Evolutionary conservation across 2,797 vertebrate species (phyloP), one percentile per base, ranked within the genome.

Genomic region (Sebastes goodei): DNA sequence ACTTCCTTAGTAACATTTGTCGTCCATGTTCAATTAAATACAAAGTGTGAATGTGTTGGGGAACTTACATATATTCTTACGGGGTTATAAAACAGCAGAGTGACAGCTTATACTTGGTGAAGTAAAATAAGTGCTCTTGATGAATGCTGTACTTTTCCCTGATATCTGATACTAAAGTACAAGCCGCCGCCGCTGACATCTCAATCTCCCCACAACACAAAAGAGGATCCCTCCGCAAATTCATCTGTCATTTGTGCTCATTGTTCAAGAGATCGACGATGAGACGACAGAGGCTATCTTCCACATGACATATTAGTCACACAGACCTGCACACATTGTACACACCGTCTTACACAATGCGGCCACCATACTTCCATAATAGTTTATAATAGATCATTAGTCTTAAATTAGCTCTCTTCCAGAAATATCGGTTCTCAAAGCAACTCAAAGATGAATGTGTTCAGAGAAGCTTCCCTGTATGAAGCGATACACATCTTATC

Each of bases 291-390:
- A 65, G 30, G 65, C 75, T 1, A 15, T 71, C 32, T 25, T 57
- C 21, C 60, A 42, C 21, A 29, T 73, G 80, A 69, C 80, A 76
- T 60, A 80, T 86, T 81, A 90, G 74, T 92, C 86, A 93, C 84
- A 76, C 9, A 30, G 76, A 82, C 53, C 27, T 27, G 71, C 65
- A 83, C 76, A 55, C 57, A 32, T 30, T 57, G 49, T 21, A 55
- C 69, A 73, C 60, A 30, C 29, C 14, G 5, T 20, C 38, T 81
- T 78, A 86, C 70, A 83, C 86, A 79, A 86, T 57, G 62, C 69
- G 67, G 38, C 71, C 57, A 53, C 53, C 5, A 71, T 59, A 83
- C 69, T 68, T 66, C 7, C 9, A 67, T 33, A 68, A 69, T 10
- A 9, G 35, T 32, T 55, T 55, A 73, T 30, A 71, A 75, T 23